Conservation (phyloP, 2,113 vertebrate species). For the Rynchops niger region DNA sequence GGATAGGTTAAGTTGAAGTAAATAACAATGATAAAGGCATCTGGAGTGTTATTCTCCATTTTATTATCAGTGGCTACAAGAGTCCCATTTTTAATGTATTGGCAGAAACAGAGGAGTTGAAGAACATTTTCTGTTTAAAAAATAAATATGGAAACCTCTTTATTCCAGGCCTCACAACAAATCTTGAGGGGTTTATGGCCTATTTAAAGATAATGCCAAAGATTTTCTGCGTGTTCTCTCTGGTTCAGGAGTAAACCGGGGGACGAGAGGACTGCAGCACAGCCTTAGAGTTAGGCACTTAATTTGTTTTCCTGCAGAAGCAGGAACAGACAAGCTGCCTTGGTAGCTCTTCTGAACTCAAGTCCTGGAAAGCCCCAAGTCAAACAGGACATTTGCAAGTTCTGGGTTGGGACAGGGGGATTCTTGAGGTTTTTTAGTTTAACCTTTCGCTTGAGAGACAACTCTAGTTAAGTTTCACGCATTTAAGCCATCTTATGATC, state of each 20-base stretch:
- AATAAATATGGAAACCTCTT: background rate
- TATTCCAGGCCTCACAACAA: background rate
- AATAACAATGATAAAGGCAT: constrained; percentile 53
- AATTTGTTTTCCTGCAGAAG: background rate
- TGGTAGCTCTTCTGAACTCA: background rate
- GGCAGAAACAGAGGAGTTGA: background rate
- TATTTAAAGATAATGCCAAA: background rate
- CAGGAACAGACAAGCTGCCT: background rate
- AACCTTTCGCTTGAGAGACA: background rate
- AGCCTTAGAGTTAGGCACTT: background rate
- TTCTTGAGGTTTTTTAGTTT: background rate
- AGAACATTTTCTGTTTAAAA: background rate
- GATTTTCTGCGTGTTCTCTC: background rate
- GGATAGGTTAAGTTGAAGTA: constrained; percentile 66
- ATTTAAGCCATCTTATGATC: background rate
- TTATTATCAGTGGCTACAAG: background rate
- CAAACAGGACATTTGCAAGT: background rate
- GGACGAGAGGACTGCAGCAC: background rate
- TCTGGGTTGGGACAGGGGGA: background rate
- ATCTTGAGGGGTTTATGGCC: background rate
- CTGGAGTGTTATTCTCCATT: background rate
- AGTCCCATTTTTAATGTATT: background rate
- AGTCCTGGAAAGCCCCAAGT: background rate
- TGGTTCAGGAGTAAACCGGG: background rate
- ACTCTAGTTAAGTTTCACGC: background rate